Base-by-base conservation (phyloP, 2,113 vertebrate species). In the Seriola rivoliana region DNA sequence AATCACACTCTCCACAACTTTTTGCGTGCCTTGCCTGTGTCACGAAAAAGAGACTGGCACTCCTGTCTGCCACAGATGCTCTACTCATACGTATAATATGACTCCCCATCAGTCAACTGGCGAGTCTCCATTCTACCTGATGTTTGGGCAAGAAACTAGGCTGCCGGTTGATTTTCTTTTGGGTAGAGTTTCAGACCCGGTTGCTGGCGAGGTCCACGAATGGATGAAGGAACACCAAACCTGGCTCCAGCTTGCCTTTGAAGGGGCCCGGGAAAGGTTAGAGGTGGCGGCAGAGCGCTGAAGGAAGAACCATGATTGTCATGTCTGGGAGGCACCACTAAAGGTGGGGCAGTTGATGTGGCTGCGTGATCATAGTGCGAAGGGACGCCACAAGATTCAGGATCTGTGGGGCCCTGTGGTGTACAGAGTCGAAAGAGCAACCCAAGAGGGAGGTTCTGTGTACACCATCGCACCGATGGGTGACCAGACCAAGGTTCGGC, bases 141-240 rank as follows among this genome's bases (percentile, higher is more conserved):
- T 74, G 69, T 82, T 82, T 32, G 80, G 85, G 0, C 68, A 65
- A n/a, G 65, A 85, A 1, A 75, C 75, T 4, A 46, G 59, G 1
- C 36, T 82, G 1, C 71, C 82, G 4, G 34, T 78, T 23, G 86
- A 79, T 5, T 78, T 79, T 7, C 57, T 88, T 0, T 32, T 88
- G 4, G 86, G 79, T 0, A 44, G 59, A 36, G 52, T 82, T 0
- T 52, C 50, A 32, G 62, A 78, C 1, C 71, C 81, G 36, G 66
- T 11, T 4, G n/a, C 6, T 40, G 71, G 75, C 0, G 0, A 7
- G 3, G 11, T 64, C 1, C 64, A 21, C 4, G 80, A 87, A 0
- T 81, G 74, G 79, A 59, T 81, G 6, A 8, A 52, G 55, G 67
- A 73, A 29, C 73, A 85, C 19, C 60, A 73, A 7, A 8, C 8